phyloP scores from a whole-genome alignment of 2,797 vertebrate genomes.

The Acanthurus lineatus region DNA sequence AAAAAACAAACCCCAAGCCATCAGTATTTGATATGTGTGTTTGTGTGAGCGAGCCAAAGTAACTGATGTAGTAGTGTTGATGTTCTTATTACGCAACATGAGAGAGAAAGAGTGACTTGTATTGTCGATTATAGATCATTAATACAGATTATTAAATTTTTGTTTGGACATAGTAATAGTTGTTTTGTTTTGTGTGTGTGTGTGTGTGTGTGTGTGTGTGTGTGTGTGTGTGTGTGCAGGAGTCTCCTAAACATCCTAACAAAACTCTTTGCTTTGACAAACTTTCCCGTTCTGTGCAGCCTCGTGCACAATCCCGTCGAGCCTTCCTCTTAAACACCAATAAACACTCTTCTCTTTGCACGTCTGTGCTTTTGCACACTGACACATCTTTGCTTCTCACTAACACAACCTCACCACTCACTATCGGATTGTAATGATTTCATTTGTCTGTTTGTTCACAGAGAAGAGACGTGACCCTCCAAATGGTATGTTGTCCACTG shows the following conservation, averaged over 20 bases:
- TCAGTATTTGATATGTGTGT: background rate
- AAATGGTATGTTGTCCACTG: constrained; percentile 88
- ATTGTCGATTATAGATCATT: too few species aligned
- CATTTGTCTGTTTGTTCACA: constrained; percentile 83
- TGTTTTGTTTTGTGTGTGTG: too few species aligned
- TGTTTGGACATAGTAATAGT: too few species aligned
- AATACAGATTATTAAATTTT: too few species aligned
- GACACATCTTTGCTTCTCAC: constrained; percentile 39
- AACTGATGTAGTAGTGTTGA: too few species aligned
- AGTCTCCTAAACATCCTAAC: constrained; percentile 50
- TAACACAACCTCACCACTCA: constrained; percentile 46
- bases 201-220: background rate
- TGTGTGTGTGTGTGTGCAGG: constrained; percentile 16
- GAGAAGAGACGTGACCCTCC: constrained; percentile 92
- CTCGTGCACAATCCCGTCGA: constrained; percentile 33
- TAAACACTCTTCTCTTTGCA: constrained; percentile 17
- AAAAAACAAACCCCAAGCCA: too few species aligned
- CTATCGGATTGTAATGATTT: constrained; percentile 67
- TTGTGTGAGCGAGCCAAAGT: too few species aligned
- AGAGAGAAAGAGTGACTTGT: too few species aligned
- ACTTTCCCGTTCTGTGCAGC: constrained; percentile 34
- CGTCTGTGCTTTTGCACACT: constrained; percentile 33
- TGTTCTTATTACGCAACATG: too few species aligned
- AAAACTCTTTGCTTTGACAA: constrained; percentile 41
- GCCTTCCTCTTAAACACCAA: constrained; percentile 30